Conservation (phyloP, 2,113 vertebrate genomes). For the Dascyllus trimaculatus region DNA sequence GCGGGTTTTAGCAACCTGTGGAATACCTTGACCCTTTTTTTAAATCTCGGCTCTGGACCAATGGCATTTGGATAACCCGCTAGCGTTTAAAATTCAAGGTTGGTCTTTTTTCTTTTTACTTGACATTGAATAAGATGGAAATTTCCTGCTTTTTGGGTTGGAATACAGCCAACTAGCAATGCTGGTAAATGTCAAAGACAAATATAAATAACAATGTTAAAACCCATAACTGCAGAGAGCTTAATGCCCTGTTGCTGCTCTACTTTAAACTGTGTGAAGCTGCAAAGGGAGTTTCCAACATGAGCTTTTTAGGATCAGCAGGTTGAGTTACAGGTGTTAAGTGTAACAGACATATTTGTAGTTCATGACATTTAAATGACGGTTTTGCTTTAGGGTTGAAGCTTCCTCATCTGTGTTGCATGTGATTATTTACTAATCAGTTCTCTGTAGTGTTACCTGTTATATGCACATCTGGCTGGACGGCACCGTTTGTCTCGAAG, state of each 20-base stretch:
- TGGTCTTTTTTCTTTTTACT: constrained; percentile 43
- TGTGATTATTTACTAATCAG: neutral
- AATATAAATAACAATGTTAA: neutral
- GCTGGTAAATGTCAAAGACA: neutral
- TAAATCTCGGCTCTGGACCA: neutral
- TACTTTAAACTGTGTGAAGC: neutral
- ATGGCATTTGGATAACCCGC: constrained; percentile 52
- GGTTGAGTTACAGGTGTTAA: constrained; percentile 37
- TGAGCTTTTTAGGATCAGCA: constrained; percentile 7
- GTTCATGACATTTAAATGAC: neutral
- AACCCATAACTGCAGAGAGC: neutral
- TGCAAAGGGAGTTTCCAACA: constrained; percentile 31
- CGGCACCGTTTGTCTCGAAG: constrained; percentile 7
- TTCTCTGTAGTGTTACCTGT: constrained; percentile 2
- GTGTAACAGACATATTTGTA: constrained; percentile 13
- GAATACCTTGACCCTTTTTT: constrained; percentile 39
- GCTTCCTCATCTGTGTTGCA: neutral
- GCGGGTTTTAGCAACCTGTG: constrained; percentile 40
- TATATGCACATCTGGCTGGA: constrained; percentile 32
- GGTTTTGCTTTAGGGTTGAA: neutral
- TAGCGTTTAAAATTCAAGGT: constrained; percentile 55
- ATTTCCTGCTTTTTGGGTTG: neutral
- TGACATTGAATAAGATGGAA: neutral
- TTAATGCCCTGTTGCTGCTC: neutral
- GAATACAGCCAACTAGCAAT: neutral